These are phyloP conservation scores for Neogale vison DNA, from an alignment of 2,113 vertebrate species.

Conservation along the genomic window DNA sequence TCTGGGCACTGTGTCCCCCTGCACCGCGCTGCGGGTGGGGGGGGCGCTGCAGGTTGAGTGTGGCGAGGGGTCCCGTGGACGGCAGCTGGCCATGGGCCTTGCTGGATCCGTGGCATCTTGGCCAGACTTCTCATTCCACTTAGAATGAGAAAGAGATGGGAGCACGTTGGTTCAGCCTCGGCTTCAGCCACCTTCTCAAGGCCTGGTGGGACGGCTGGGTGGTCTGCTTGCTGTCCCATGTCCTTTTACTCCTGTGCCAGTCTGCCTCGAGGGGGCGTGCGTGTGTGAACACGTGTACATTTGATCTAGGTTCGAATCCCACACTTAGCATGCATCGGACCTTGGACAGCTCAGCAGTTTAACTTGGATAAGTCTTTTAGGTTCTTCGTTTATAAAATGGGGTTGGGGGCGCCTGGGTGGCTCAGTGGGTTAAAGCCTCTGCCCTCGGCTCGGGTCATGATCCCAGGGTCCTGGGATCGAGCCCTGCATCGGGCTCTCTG, in stretches of 20 bases:
- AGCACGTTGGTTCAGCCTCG: not conserved
- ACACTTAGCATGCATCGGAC: not conserved
- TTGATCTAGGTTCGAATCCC: not conserved
- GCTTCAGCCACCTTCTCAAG: not conserved
- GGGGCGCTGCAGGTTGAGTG: not conserved
- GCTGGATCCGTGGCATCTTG: not conserved
- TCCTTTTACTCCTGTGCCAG: not conserved
- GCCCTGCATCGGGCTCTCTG: too few relatives aligned
- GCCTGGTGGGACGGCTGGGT: too few relatives aligned
- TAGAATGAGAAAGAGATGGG: not conserved
- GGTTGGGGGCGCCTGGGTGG: too few relatives aligned
- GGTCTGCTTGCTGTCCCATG: not conserved
- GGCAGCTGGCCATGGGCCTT: not conserved
- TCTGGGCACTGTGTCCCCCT: not conserved
- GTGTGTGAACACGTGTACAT: accelerated
- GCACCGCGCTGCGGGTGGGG: too few relatives aligned
- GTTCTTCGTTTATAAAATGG: not conserved
- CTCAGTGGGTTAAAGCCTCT: too few relatives aligned
- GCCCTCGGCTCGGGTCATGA: too few relatives aligned
- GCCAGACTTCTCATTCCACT: not conserved
- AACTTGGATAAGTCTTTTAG: not conserved
- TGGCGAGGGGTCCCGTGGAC: not conserved
- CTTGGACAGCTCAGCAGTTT: not conserved
- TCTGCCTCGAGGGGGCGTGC: not conserved
- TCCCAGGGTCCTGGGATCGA: too few relatives aligned